Evolutionary conservation across 2,113 vertebrate genomes (phyloP).

Genomic region (Pandion haliaetus): DNA sequence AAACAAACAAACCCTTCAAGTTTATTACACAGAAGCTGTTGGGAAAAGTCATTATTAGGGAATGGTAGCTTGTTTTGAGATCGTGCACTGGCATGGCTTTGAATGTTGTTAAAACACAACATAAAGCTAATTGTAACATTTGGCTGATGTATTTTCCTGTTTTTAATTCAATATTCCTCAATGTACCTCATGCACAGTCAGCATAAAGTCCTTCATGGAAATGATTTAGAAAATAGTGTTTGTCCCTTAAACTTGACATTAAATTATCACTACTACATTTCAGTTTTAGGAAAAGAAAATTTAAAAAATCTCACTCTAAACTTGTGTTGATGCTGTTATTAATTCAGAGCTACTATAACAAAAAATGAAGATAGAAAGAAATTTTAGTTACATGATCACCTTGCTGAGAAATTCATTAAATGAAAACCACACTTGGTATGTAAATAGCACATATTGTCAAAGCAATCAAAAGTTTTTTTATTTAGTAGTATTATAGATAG

Average conservation of each 20-base stretch:
- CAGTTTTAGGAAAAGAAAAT: too few species aligned
- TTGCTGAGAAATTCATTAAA: background rate
- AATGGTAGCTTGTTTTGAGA: background rate
- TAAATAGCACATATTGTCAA: background rate
- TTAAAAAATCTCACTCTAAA: background rate
- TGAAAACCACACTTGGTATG: background rate
- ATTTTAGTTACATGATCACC: background rate
- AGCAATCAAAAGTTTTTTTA: background rate
- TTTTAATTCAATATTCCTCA: background rate
- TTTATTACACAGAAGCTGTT: background rate
- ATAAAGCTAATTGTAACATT: background rate
- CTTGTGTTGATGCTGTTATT: background rate
- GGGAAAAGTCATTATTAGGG: background rate
- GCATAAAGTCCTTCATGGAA: background rate
- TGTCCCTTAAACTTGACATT: background rate
- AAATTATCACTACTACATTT: background rate
- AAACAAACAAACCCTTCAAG: background rate
- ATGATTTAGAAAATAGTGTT: background rate
- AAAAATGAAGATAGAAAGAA: background rate
- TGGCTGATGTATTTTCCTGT: background rate
- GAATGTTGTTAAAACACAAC: background rate
- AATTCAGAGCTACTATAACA: background rate
- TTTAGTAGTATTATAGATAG: background rate
- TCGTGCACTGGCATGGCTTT: background rate
- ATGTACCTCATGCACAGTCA: background rate